Evolutionary conservation across 2,888 invertebrate species (phyloP).

Genomic region (Melitaea athalia): DNA sequence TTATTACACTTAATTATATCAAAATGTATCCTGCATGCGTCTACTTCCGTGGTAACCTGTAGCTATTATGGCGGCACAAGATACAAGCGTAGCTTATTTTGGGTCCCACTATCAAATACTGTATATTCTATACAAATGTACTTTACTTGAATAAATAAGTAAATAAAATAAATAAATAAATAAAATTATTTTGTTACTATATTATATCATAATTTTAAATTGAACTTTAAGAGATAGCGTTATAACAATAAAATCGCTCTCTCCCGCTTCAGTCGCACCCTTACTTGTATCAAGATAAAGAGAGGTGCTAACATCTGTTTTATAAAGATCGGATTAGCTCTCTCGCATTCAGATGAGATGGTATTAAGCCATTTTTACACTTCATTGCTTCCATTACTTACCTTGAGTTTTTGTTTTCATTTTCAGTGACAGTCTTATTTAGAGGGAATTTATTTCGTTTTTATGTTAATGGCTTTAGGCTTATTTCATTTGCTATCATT

Average conservation of each 20-base stretch:
- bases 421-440: not conserved
- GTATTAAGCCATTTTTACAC: constrained; percentile 33
- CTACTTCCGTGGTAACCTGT: too few relatives aligned
- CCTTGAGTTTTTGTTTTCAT: not conserved
- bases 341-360: constrained; percentile 11
- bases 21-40: too few relatives aligned
- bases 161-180: too few relatives aligned
- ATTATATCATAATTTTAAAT: too few relatives aligned
- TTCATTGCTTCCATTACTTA: constrained; percentile 29
- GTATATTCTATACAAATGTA: too few relatives aligned
- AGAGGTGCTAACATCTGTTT: constrained; percentile 28
- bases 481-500: not conserved
- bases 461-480: not conserved
- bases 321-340: constrained; percentile 27
- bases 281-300: constrained; percentile 24
- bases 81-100: too few relatives aligned
- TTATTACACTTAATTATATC: too few relatives aligned
- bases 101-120: too few relatives aligned
- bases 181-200: too few relatives aligned
- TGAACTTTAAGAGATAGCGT: too few relatives aligned
- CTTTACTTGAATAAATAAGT: too few relatives aligned
- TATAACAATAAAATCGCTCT: not conserved
- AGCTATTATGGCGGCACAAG: too few relatives aligned
- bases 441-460: not conserved
- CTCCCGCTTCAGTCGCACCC: not conserved